These are phyloP conservation scores for Nycticorax nycticorax DNA, from an alignment of 2,113 vertebrate genomes.

Conservation along the genomic window DNA sequence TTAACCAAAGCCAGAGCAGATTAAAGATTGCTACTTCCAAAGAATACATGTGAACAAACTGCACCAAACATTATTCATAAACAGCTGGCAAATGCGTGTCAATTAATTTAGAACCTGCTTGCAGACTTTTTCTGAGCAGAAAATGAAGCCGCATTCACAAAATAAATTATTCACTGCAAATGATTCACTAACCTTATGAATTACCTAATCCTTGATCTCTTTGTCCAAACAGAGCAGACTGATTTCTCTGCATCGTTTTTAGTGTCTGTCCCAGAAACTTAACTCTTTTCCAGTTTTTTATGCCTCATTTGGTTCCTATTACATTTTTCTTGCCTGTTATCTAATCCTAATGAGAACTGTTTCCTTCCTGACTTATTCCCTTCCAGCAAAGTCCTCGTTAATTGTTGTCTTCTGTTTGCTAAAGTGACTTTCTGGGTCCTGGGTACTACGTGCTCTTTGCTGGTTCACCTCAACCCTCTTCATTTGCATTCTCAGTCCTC, in stretches of 20 bases:
- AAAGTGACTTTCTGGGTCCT: background rate
- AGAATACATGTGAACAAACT: background rate
- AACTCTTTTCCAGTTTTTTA: background rate
- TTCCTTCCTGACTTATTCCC: background rate
- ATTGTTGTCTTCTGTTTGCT: background rate
- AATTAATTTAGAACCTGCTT: background rate
- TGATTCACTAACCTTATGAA: slow-evolving; percentile 20
- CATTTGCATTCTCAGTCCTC: background rate
- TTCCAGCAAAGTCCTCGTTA: background rate
- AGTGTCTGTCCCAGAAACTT: background rate
- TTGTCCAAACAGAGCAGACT: background rate
- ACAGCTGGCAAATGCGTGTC: background rate
- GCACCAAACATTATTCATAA: background rate
- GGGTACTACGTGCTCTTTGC: background rate
- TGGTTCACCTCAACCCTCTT: slow-evolving; percentile 32
- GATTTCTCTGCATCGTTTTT: background rate
- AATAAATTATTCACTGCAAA: slow-evolving; percentile 1
- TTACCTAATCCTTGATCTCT: background rate
- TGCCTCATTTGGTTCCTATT: background rate
- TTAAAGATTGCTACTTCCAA: background rate
- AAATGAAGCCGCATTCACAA: background rate
- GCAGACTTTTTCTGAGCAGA: background rate
- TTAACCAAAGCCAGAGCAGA: background rate
- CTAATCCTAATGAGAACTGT: background rate
- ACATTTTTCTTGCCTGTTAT: background rate